A percentile compares a stretch with the other conserved stretches of the same genome.
Conservation (phyloP, 2,797 vertebrate species). For the Lacerta bilineata region DNA sequence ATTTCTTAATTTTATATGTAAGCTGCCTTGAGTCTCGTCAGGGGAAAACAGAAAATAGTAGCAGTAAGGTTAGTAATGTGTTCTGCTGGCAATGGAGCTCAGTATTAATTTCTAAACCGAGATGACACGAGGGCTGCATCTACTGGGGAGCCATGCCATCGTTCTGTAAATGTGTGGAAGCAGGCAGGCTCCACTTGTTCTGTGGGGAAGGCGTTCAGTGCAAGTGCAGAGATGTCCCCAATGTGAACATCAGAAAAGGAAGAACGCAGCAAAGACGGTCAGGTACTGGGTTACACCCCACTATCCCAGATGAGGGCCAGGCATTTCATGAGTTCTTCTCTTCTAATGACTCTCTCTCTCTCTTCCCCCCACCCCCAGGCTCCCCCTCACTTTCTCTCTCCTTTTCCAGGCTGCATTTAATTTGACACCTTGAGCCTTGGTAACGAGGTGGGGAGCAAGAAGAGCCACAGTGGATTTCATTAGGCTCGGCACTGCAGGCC, state of each 20-base stretch:
- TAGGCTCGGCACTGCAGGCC: slow-evolving; percentile 92
- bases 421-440: slow-evolving; percentile 93
- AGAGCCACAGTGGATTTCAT: slow-evolving; percentile 94
- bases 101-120: neutral
- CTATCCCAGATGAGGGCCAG: neutral
- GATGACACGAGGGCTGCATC: neutral
- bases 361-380: slow-evolving; percentile 25
- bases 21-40: no score
- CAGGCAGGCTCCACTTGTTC: neutral
- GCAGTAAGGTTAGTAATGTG: neutral
- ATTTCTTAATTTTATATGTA: no score
- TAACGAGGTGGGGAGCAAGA: slow-evolving; percentile 89
- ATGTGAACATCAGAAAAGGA: slow-evolving; percentile 4
- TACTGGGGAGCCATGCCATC: neutral
- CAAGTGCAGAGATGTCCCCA: no score
- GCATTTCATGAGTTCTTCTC: neutral
- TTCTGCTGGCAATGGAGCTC: neutral
- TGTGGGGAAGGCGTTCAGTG: neutral
- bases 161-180: neutral
- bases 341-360: neutral
- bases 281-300: neutral
- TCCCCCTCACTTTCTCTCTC: slow-evolving; percentile 75
- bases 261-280: slow-evolving; percentile 12
- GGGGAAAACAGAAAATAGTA: no score
- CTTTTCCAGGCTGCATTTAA: slow-evolving; percentile 87